phyloP scores from a whole-genome alignment of 2,113 vertebrate genomes.

The Polypterus bichir region DNA sequence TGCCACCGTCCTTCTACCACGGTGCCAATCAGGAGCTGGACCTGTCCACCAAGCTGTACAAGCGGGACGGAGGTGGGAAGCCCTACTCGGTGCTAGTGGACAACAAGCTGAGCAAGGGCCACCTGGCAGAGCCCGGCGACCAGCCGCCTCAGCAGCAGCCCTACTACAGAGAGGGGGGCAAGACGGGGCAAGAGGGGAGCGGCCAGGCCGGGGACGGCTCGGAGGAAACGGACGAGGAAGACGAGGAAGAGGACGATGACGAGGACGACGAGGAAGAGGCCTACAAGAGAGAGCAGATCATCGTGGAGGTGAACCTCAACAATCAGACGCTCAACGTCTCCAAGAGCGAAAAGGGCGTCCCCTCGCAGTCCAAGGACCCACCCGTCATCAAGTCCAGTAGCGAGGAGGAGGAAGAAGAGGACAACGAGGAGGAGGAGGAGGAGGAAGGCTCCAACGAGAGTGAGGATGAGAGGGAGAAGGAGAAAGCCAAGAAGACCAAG shows the following conservation, averaged over 20 bases:
- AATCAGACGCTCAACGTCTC: conserved; percentile 97
- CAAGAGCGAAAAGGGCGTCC: conserved; percentile 83
- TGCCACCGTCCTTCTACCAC: conserved; percentile 63
- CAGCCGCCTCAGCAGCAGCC: conserved; percentile 54
- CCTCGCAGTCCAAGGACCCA: conserved; percentile 57
- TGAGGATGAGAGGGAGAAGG: conserved; percentile 65
- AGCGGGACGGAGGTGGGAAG: conserved; percentile 69
- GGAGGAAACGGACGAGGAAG: conserved; percentile 63
- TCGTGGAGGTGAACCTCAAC: conserved; percentile 98
- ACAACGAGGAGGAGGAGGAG: conserved; percentile 44
- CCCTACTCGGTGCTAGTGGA: conserved; percentile 85
- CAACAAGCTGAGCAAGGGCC: conserved; percentile 65
- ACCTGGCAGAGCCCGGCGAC: conserved; percentile 40
- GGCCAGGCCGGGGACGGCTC: conserved; percentile 64
- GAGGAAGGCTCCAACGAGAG: conserved; percentile 32
- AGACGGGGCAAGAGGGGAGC: conserved; percentile 39
- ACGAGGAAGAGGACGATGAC: conserved; percentile 51
- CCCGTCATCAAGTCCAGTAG: conserved; percentile 68
- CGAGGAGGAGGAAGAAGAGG: conserved; percentile 69
- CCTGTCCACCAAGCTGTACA: conserved; percentile 77
- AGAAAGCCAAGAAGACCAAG: conserved; percentile 25
- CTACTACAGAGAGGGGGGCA: conserved; percentile 69
- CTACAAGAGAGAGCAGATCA: conserved; percentile 96
- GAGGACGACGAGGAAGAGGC: conserved; percentile 63
- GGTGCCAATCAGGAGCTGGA: conserved; percentile 69